Conservation (phyloP, 2,113 vertebrate genomes). For the Oceanodroma tethys region DNA sequence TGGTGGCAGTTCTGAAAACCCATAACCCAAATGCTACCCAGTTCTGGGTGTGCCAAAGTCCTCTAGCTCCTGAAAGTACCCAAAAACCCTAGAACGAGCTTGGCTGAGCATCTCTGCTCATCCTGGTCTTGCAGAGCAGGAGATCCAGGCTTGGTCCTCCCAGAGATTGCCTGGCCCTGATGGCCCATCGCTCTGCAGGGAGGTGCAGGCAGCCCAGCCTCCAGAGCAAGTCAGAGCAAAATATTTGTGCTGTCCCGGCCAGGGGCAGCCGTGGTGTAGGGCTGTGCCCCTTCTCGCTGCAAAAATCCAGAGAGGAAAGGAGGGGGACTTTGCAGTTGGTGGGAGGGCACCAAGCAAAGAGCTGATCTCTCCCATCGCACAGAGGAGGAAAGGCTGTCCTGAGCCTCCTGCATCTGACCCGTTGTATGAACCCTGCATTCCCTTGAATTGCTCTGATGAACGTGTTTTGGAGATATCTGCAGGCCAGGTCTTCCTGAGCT, state of each 20-base stretch:
- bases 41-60: neutral
- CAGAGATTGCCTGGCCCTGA: neutral
- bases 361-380: neutral
- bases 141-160: neutral
- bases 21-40: neutral
- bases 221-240: neutral
- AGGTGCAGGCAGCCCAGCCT: neutral
- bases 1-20: neutral
- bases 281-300: neutral
- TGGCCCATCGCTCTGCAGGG: neutral
- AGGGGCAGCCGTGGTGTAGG: neutral
- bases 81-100: accelerated
- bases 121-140: neutral
- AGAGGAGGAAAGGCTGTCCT: neutral
- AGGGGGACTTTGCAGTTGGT: neutral
- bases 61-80: neutral
- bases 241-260: accelerated
- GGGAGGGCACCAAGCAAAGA: neutral
- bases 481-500: neutral
- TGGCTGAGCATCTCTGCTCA: neutral
- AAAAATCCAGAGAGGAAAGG: neutral
- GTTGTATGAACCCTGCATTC: neutral
- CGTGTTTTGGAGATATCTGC: neutral
- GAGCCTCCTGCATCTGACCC: neutral
- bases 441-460: neutral